Base-by-base conservation (phyloP, 2,888 invertebrate genomes). In the Diplazon laetatorius region DNA sequence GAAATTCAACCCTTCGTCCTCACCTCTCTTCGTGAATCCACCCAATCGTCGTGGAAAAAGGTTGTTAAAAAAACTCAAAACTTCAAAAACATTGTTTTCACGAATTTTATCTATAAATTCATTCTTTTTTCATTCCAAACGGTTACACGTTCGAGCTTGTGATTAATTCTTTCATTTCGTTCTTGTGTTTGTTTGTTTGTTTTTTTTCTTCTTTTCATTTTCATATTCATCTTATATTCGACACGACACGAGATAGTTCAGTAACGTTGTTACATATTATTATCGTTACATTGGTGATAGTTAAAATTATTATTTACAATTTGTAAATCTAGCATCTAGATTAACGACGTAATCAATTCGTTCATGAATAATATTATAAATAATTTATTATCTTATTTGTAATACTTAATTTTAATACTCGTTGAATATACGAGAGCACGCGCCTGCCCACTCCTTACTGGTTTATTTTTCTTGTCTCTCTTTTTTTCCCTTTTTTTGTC, bases 291-390 rank as follows among this genome's bases (percentile, higher is more conserved):
- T 42, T 70, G 65, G 65, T 70, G 30, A 74, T 48, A 70, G 65
- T 78, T 74, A 78, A 39, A 39, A 20, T 70, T 78, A 78, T n/a
- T 78, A 78, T 78, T 78, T 78, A 78, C 78, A 78, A 65, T n/a
- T n/a, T n/a, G 74, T 78, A 20, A 70, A 70, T 78, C 74, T 66
- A 69, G 39, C 44, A 9, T 22, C 65, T 78, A 60, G 70, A 78
- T 70, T 39, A 74, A 73, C 78, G 60, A 74, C 60, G 69, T 70
- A 30, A 59, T 66, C 65, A 74, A 74, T 78, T 74, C 68, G 57
- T 73, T 69, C 63, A 59, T 60, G 68, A 66, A 66, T 76, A 77
- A 62, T n/a, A n/a, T n/a, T n/a, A n/a, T n/a, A n/a, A n/a, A n/a
- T n/a, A n/a, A n/a, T n/a, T n/a, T n/a, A n/a, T n/a, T n/a, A n/a